Base-by-base conservation (phyloP, 2,113 vertebrate genomes). In the Xiphophorus hellerii region DNA sequence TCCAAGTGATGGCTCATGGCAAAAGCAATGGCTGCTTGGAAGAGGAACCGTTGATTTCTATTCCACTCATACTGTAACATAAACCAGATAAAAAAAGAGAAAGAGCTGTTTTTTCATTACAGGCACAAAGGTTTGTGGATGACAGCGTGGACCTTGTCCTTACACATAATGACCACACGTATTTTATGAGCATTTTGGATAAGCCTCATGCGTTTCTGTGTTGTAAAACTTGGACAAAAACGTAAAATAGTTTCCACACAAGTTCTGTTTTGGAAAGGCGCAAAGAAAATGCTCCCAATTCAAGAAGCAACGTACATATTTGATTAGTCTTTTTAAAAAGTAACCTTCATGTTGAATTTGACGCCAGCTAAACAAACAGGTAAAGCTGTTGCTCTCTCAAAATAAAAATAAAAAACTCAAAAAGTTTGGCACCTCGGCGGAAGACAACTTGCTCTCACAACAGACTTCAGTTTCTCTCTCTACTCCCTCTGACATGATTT, bases 11-110 rank as follows among this genome's bases (percentile, higher is more conserved):
- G 94, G 87, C 96, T 95, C 96, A 99, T 96, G 63, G 96, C 94
- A 85, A 96, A 99, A 73, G 97, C 96, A 87, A 99, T 74, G 74
- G 96, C 88, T 0, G 98, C 95, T 91, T 86, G 96, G 92, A 99
- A 99, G 35, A 99, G 93, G 90, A 96, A 98, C 84, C 94, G 95
- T 87, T 99, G 97, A 86, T 92, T 95, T 29, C 93, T 74, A 85
- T 96, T 94, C 97, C 98, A 99, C 15, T 69, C 69, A 30, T 99
- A 99, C 98, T 99, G 93, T 71, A 92, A 94, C 1, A 62, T 71
- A 12, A 92, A 80, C 3, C 54, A 75, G 3, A 70, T 69, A 37
- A 11, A 37, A 37, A 11, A 39, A 78, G 28, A 61, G 37, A 33
- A 75, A 15, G 29, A 27, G 22, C 1, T 76, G 17, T 48, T 20